Evolutionary conservation across 2,113 vertebrate species (phyloP).

Genomic region (Hemibagrus wyckioides): DNA sequence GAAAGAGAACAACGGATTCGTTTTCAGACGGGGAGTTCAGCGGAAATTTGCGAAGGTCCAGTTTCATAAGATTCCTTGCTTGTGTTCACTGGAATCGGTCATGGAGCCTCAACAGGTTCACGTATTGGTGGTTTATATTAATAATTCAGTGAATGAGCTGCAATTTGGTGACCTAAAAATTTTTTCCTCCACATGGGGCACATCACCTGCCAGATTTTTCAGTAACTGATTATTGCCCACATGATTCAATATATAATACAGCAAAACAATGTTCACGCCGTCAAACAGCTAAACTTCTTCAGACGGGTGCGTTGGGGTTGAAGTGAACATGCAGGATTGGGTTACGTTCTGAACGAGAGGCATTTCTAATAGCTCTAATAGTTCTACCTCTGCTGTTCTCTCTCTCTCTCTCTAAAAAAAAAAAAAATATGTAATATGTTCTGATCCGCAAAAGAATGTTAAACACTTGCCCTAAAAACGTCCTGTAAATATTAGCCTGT

Average conservation of each 20-base stretch:
- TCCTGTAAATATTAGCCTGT: neutral
- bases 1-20: conserved; percentile 29
- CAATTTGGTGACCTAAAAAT: neutral
- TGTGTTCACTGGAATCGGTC: neutral
- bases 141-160: neutral
- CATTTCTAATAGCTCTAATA: neutral
- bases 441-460: conserved; percentile 16
- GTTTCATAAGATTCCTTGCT: neutral
- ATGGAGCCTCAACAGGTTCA: too few species aligned
- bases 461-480: neutral
- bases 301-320: neutral
- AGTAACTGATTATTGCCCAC: neutral
- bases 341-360: neutral
- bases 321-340: neutral
- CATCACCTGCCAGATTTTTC: conserved; percentile 1
- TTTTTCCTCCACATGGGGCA: conserved; percentile 18
- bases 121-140: too few species aligned
- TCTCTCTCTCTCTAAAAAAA: neutral
- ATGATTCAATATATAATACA: neutral
- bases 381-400: neutral
- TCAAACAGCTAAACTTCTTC: neutral
- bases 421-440: neutral
- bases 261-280: neutral
- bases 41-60: neutral
- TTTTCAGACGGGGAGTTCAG: conserved; percentile 27